Percentiles rank a stretch among this genome's conserved stretches.
Evolutionary conservation across 2,888 invertebrate genomes (phyloP).

Genomic region (Unio pictorum): DNA sequence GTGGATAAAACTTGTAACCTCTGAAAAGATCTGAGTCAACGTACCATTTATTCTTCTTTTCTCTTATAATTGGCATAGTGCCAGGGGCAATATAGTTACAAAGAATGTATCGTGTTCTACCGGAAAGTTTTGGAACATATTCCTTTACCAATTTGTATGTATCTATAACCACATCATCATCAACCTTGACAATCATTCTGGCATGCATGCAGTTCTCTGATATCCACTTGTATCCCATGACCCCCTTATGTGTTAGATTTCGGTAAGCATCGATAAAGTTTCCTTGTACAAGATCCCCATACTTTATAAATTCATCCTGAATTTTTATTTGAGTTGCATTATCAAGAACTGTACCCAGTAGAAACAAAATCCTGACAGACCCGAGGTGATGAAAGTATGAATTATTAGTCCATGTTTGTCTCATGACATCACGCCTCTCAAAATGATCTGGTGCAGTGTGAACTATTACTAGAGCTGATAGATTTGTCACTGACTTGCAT

Average conservation of each 20-base stretch:
- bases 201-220: slow-evolving; percentile 25
- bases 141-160: slow-evolving; percentile 22
- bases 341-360: too few relatives aligned
- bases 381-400: too few relatives aligned
- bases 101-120: slow-evolving; percentile 22
- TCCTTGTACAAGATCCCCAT: too few relatives aligned
- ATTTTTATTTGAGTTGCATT: too few relatives aligned
- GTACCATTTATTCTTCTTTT: slow-evolving; percentile 28
- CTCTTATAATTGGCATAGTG: slow-evolving; percentile 28
- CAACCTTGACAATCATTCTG: slow-evolving; percentile 42
- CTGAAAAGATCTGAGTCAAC: slow-evolving; percentile 21
- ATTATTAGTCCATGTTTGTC: too few relatives aligned
- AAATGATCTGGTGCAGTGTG: too few relatives aligned
- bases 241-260: slow-evolving; percentile 50
- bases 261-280: slow-evolving; percentile 47
- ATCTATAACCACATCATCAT: slow-evolving; percentile 53
- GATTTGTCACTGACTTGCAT: too few relatives aligned
- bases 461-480: too few relatives aligned
- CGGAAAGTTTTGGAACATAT: slow-evolving; percentile 14
- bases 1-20: slow-evolving; percentile 26
- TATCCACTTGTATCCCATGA: slow-evolving; percentile 53
- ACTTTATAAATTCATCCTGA: too few relatives aligned
- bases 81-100: slow-evolving; percentile 32
- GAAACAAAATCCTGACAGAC: neutral
- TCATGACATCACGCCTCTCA: too few relatives aligned